phyloP scores from a whole-genome alignment of 2,888 invertebrate species.

The Lycia hirtaria region DNA sequence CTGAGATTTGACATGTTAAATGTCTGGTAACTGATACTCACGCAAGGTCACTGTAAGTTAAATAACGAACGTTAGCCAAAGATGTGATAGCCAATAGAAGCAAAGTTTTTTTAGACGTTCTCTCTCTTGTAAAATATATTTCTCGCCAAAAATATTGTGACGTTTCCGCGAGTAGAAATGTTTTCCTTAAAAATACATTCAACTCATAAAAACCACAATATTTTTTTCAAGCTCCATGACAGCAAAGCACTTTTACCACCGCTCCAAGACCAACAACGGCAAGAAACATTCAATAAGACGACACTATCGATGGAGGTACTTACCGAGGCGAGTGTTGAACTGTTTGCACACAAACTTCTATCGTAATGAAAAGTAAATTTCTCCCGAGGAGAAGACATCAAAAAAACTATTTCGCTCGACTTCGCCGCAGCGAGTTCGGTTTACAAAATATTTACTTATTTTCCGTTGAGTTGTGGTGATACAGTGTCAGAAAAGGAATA shows the following conservation, averaged over 20 bases:
- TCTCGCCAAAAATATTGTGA: background rate
- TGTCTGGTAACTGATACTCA: too few species aligned
- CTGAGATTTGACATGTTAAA: too few species aligned
- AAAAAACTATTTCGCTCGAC: constrained; percentile 72
- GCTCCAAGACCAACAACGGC: constrained; percentile 16
- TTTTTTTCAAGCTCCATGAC: constrained; percentile 2
- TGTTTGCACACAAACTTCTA: constrained; percentile 76
- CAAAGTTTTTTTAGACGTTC: too few species aligned
- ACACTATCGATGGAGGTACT: constrained; percentile 25
- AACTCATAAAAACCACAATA: background rate
- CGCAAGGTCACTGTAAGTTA: too few species aligned
- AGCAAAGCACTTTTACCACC: constrained; percentile 9
- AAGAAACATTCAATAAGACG: constrained; percentile 23
- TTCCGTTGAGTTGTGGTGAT: constrained; percentile 31
- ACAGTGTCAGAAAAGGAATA: constrained; percentile 9
- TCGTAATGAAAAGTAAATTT: constrained; percentile 81
- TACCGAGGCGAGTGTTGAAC: constrained; percentile 59
- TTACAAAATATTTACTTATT: constrained; percentile 72
- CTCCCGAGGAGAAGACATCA: constrained; percentile 65
- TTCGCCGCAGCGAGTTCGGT: constrained; percentile 55
- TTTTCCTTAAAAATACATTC: background rate
- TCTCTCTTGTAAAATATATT: too few species aligned
- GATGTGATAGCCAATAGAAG: too few species aligned
- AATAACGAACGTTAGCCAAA: too few species aligned
- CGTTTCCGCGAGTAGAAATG: background rate